Evolutionary conservation across 2,888 invertebrate genomes (phyloP), one percentile per base, ranked within the genome.

Genomic region (Sphinx pinastri): DNA sequence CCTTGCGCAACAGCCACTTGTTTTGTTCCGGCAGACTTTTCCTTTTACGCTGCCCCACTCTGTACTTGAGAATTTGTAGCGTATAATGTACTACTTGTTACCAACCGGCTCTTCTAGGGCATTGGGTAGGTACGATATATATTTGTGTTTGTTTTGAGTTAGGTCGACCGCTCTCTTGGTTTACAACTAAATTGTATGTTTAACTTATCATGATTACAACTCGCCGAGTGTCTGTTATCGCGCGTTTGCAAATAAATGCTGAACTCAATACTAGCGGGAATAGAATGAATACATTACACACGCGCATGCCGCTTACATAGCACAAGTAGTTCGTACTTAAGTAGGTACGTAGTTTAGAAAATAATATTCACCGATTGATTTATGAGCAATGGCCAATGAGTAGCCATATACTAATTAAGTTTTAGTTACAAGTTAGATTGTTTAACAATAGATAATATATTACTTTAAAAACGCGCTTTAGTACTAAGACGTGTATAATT

Each of bases 1-100:
- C 83, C 88, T 93, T 93, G 91, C 91, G 92, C 90, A 92, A 93
- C 88, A 83, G 81, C 81, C 84, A 83, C 85, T 88, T 88, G 91
- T 92, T 92, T 92, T 92, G 88, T 92, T 89, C 88, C 89, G 87
- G 82, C 83, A 85, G 81, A 90, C 88, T 92, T 90, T 89, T 92
- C 89, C 91, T 89, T 90, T 90, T 88, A 85, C 82, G 80, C 79
- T 82, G 86, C 79, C 81, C 84, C 80, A 85, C 83, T 80, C 81
- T 80, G 70, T 80, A 77, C 77, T 71, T 80, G 83, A 82, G 78
- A 81, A 82, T 82, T 84, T 84, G 82, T 83, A 81, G 81, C 84
- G 85, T 85, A 55, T 54, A 70, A 55, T 71, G 70, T 80, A 83
- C 84, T 85, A 81, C 81, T 83, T 84, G 86, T 87, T 85, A 84